Evolutionary conservation across 1,140 invertebrate species (phyloP), one percentile per base, ranked within the genome.

Genomic region (Stegodyphus dumicola): DNA sequence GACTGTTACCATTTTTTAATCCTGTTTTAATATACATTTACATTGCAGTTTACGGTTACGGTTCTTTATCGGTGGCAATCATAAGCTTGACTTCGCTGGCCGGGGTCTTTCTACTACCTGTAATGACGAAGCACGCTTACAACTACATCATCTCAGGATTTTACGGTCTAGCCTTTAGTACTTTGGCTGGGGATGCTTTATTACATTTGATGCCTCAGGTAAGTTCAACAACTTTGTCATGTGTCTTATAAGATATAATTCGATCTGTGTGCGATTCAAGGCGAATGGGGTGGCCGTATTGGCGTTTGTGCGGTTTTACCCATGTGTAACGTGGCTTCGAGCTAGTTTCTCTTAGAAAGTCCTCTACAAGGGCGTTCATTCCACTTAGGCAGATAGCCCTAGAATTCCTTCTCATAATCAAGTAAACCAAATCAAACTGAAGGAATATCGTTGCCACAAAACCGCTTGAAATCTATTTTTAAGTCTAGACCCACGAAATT

Each of bases 141-240:
- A 66, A 88, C 6, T 87, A 88, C n/a, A 54, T 91, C n/a, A 91
- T 92, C 88, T 86, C 88, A 7, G 49, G 89, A 6, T 91, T 92
- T 67, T 87, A 91, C 15, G 91, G 90, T 10, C 87, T 92, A 18
- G 91, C 91, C 56, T 91, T 92, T n/a, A 91, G 92, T 7, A 91
- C 91, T 3, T 85, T 92, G 33, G 84, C 89, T 65, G 89, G 90
- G 10, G 92, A 92, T 87, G 90, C 91, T 52, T 17, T 92, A 1
- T 80, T 92, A 1, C 92, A 92, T 89, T 89, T 92, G 4, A 88
- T 92, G 48, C 92, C 92, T 15, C 79, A 89, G 77, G 88, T 89
- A 87, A 70, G 51, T 53, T 7, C 7, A 17, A 67, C 3, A 2
- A 67, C 15, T 60, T 60, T 9, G 9, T n/a, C n/a, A n/a, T 56